These are phyloP conservation scores for Parnassius orleans DNA, from an alignment of 2,888 invertebrate species.

Conservation along the genomic window DNA sequence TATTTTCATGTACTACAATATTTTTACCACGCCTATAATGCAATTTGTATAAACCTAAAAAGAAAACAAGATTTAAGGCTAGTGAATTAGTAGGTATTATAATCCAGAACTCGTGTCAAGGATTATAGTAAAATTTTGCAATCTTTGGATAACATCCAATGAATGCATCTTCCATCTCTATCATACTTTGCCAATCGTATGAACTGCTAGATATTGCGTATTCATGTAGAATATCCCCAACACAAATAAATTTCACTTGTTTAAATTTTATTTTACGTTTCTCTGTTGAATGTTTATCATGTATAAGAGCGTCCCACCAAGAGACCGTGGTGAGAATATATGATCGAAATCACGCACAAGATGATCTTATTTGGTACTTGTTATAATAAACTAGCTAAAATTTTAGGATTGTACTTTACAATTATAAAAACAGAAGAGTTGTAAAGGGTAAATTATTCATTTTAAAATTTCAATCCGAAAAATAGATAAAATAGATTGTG, in stretches of 20 bases:
- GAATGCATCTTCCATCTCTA: constrained; percentile 9
- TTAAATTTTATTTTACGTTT: constrained; percentile 23
- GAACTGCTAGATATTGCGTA: constrained; percentile 12
- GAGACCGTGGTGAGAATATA: constrained; percentile 13
- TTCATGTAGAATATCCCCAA: constrained; percentile 12
- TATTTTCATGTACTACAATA: neutral
- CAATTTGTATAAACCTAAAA: neutral
- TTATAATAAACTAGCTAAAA: no score
- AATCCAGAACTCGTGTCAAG: constrained; percentile 11
- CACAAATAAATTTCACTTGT: constrained; percentile 25
- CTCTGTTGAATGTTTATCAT: constrained; percentile 3
- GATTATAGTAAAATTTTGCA: constrained; percentile 20
- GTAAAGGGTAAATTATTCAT: no score
- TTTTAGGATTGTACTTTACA: no score
- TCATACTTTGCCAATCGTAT: neutral
- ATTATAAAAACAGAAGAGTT: no score
- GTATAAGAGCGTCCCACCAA: constrained; percentile 11
- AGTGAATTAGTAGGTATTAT: neutral
- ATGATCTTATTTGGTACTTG: no score
- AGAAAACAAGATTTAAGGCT: neutral
- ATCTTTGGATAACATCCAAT: constrained; percentile 18
- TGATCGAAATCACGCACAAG: neutral
- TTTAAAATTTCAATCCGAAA: no score
- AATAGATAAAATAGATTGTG: no score
- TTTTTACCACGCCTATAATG: neutral